Evolutionary conservation across 2,113 vertebrate genomes (phyloP).

Genomic region (Neoarius graeffei): DNA sequence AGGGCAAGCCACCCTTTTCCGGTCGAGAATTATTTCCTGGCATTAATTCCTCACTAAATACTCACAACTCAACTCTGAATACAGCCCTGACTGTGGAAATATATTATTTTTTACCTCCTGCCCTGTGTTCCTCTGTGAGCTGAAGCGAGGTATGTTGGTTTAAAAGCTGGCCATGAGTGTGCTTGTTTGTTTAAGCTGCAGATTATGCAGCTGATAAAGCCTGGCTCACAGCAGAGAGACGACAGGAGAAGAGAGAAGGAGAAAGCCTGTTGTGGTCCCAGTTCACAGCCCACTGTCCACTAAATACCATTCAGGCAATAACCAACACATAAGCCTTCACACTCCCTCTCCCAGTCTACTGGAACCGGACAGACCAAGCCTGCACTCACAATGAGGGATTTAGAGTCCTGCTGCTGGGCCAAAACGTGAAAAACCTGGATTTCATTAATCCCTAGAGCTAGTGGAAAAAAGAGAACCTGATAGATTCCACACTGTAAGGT

Average conservation of each 20-base stretch:
- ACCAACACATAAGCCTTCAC: constrained; percentile 41
- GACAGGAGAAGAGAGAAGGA: background rate
- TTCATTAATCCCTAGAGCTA: constrained; percentile 49
- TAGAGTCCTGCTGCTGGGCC: constrained; percentile 27
- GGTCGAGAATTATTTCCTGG: too few species aligned
- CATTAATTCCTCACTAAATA: background rate
- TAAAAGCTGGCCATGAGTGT: constrained; percentile 42
- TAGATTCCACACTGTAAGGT: constrained; percentile 36
- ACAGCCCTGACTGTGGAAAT: background rate
- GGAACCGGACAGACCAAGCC: constrained; percentile 36
- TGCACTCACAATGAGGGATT: constrained; percentile 49
- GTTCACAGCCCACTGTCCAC: constrained; percentile 33
- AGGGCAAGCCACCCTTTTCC: too few species aligned
- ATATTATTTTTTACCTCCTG: background rate
- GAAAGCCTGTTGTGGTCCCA: constrained; percentile 25
- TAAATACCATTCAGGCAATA: constrained; percentile 45
- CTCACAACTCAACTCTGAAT: background rate
- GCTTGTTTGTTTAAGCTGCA: constrained; percentile 51
- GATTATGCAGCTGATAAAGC: constrained; percentile 51
- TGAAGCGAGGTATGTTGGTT: constrained; percentile 42
- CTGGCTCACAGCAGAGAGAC: constrained; percentile 6
- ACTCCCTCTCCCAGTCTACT: constrained; percentile 44
- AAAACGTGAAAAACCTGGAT: constrained; percentile 43
- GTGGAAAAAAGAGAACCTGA: constrained; percentile 42
- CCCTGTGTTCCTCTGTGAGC: constrained; percentile 22